Evolutionary conservation across 2,113 vertebrate species (phyloP).

Genomic region (Phyllopteryx taeniolatus): DNA sequence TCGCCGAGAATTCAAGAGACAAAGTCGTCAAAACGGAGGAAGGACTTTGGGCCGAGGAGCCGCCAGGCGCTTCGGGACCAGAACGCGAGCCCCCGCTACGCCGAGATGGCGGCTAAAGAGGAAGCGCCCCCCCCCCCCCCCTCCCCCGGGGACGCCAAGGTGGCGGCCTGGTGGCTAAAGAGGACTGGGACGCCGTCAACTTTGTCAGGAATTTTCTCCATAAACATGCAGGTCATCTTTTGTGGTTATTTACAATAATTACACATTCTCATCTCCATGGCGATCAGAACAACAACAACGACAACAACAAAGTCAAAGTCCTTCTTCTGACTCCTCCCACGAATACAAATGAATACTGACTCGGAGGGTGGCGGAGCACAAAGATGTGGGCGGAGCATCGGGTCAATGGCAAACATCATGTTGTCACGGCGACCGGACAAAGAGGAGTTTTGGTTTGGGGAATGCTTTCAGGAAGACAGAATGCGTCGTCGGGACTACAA

Average conservation of each 20-base stretch:
- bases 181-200: slow-evolving; percentile 47
- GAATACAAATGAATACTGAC: slow-evolving; percentile 70
- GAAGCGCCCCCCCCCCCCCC: slow-evolving; percentile 17
- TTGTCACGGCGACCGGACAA: slow-evolving; percentile 26
- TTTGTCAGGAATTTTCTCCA: slow-evolving; percentile 80
- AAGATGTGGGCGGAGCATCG: slow-evolving; percentile 24
- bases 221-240: slow-evolving; percentile 82
- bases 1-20: neutral
- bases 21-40: slow-evolving; percentile 67
- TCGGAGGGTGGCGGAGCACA: slow-evolving; percentile 22
- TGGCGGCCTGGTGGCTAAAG: slow-evolving; percentile 9
- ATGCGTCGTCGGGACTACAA: slow-evolving; percentile 24
- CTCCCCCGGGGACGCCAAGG: slow-evolving; percentile 16
- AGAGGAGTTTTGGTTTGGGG: slow-evolving; percentile 42
- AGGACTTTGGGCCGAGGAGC: slow-evolving; percentile 74
- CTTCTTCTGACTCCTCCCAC: slow-evolving; percentile 54
- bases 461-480: slow-evolving; percentile 55
- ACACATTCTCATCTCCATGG: slow-evolving; percentile 66
- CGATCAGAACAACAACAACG: slow-evolving; percentile 42
- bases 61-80: slow-evolving; percentile 47
- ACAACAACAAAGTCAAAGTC: slow-evolving; percentile 38
- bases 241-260: slow-evolving; percentile 82
- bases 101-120: slow-evolving; percentile 29
- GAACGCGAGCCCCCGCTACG: slow-evolving; percentile 19
- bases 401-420: slow-evolving; percentile 13